Percentiles rank a stretch among this genome's conserved stretches.
phyloP scores from a whole-genome alignment of 2,113 vertebrate genomes.

The Myotis brandtii region DNA sequence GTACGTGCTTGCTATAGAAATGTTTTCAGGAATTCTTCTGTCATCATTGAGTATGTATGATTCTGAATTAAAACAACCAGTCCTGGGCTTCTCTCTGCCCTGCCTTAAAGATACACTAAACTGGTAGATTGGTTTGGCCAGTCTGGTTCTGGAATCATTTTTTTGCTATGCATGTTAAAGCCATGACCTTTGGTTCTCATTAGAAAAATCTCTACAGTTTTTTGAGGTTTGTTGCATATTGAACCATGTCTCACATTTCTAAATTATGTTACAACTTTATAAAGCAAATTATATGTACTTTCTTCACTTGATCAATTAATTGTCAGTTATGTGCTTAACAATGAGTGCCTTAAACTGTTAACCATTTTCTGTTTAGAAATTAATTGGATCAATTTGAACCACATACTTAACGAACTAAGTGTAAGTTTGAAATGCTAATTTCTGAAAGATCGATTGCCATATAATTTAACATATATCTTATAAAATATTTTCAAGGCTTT shows the following conservation, averaged over 20 bases:
- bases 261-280: conserved; percentile 46
- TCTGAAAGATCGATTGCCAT: conserved; percentile 13
- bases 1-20: conserved; percentile 53
- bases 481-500: conserved; percentile 39
- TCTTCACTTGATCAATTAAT: conserved; percentile 42
- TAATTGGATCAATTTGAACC: conserved; percentile 65
- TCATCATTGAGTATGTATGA: background rate
- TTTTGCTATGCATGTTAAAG: conserved; percentile 63
- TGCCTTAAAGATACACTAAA: conserved; percentile 10
- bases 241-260: conserved; percentile 27
- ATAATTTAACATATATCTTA: conserved; percentile 19
- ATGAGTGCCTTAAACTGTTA: conserved; percentile 57
- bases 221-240: conserved; percentile 41
- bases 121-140: conserved; percentile 15
- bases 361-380: conserved; percentile 68
- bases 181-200: conserved; percentile 43
- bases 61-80: background rate
- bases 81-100: conserved; percentile 16
- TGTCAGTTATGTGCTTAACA: conserved; percentile 1
- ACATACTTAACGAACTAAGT: conserved; percentile 64
- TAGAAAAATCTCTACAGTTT: conserved; percentile 49
- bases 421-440: conserved; percentile 65
- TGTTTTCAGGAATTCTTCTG: conserved; percentile 56
- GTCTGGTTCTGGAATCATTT: conserved; percentile 64
- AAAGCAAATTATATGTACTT: conserved; percentile 43